Percentiles rank a stretch among this genome's conserved stretches.
These are phyloP conservation scores for Xestobium rufovillosum DNA, from an alignment of 2,888 invertebrate species.

Conservation along the genomic window DNA sequence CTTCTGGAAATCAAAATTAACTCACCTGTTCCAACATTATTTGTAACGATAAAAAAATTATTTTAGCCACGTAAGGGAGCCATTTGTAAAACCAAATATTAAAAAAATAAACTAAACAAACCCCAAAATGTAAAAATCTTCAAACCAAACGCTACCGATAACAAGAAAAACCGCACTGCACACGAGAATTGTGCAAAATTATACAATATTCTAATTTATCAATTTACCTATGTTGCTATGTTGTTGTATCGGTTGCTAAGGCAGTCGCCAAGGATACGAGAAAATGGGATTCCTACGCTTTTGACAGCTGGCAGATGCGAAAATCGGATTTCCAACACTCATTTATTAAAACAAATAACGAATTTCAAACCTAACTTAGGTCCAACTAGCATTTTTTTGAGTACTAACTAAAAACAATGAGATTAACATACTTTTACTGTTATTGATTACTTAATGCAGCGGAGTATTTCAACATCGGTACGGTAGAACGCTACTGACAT, in stretches of 20 bases:
- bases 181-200: conserved; percentile 9
- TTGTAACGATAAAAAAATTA: conserved; percentile 11
- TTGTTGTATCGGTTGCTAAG: conserved; percentile 47
- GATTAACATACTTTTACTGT: no score
- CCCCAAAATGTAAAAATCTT: conserved; percentile 8
- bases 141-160: neutral
- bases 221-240: conserved; percentile 44
- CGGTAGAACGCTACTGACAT: no score
- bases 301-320: conserved; percentile 41
- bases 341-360: no score
- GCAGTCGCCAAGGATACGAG: conserved; percentile 45
- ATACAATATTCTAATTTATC: conserved; percentile 12
- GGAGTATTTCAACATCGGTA: no score
- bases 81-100: conserved; percentile 34
- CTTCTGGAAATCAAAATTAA: conserved; percentile 3
- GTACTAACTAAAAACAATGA: no score
- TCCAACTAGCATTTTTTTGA: no score
- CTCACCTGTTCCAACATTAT: conserved; percentile 11
- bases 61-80: conserved; percentile 29
- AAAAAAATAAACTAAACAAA: conserved; percentile 18
- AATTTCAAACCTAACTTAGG: no score
- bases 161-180: no score
- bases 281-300: conserved; percentile 36
- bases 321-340: no score
- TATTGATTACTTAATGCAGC: no score